Conservation (phyloP, 2,888 invertebrate species). For the Euproctis similis region DNA sequence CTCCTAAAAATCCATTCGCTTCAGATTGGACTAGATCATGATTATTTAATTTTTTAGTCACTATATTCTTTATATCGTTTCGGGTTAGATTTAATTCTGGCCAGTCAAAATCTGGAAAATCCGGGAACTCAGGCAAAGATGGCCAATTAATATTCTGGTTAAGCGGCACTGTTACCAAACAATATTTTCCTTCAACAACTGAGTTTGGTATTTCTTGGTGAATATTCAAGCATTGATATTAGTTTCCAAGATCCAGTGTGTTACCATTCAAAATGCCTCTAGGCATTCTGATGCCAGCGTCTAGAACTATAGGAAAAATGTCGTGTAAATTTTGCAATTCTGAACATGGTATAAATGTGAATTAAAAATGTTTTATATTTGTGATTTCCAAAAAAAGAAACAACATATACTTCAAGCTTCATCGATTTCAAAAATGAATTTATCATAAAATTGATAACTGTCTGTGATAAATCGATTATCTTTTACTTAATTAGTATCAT, state of each 20-base stretch:
- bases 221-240: slow-evolving; percentile 43
- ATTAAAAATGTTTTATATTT: too few species aligned
- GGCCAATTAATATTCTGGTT: slow-evolving; percentile 24
- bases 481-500: too few species aligned
- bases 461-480: too few species aligned
- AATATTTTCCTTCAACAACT: slow-evolving; percentile 47
- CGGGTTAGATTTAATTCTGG: slow-evolving; percentile 11
- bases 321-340: too few species aligned
- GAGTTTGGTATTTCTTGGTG: slow-evolving; percentile 24
- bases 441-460: too few species aligned
- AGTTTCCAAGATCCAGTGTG: slow-evolving; percentile 40
- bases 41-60: slow-evolving; percentile 4
- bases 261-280: slow-evolving; percentile 40
- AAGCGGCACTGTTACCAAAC: slow-evolving; percentile 39
- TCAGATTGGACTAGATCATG: slow-evolving; percentile 7
- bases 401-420: too few species aligned
- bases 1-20: slow-evolving; percentile 8
- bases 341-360: too few species aligned
- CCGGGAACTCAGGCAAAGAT: slow-evolving; percentile 20
- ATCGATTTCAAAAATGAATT: too few species aligned
- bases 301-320: slow-evolving; percentile 35
- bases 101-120: slow-evolving; percentile 13
- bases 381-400: too few species aligned
- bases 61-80: slow-evolving; percentile 8
- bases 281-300: slow-evolving; percentile 44